These are phyloP conservation scores for Eristalis arbustorum DNA, from an alignment of 2,888 invertebrate species.

Conservation along the genomic window DNA sequence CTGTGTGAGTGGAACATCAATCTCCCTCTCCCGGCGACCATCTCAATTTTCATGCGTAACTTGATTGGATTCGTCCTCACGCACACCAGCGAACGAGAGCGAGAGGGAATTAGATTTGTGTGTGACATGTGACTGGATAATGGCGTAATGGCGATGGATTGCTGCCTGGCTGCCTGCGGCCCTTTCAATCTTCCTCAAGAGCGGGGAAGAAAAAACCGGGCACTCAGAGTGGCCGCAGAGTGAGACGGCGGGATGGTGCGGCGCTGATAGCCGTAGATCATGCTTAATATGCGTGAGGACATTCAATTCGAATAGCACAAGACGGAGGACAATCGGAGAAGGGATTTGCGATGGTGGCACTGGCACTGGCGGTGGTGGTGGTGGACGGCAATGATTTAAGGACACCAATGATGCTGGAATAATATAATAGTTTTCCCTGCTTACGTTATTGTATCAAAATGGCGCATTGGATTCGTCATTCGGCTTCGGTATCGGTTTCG, in stretches of 20 bases:
- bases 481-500: too few relatives aligned
- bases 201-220: background rate
- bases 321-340: constrained; percentile 30
- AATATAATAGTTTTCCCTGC: constrained; percentile 56
- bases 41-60: constrained; percentile 65
- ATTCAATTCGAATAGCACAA: constrained; percentile 55
- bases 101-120: constrained; percentile 32
- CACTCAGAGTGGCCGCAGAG: background rate
- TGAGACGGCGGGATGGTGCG: constrained; percentile 1
- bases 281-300: constrained; percentile 68
- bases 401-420: constrained; percentile 60
- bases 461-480: constrained; percentile 62
- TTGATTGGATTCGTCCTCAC: constrained; percentile 61
- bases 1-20: constrained; percentile 41
- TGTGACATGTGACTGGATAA: constrained; percentile 67
- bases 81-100: constrained; percentile 6
- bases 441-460: constrained; percentile 66
- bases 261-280: constrained; percentile 60
- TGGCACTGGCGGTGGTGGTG: constrained; percentile 27
- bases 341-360: background rate
- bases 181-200: constrained; percentile 67
- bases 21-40: constrained; percentile 50
- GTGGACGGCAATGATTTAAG: constrained; percentile 62
- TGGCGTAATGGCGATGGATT: constrained; percentile 69
- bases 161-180: constrained; percentile 63